A percentile compares a stretch with the other conserved stretches of the same genome.
phyloP scores from a whole-genome alignment of 2,113 vertebrate genomes.

The Ovibos moschatus region DNA sequence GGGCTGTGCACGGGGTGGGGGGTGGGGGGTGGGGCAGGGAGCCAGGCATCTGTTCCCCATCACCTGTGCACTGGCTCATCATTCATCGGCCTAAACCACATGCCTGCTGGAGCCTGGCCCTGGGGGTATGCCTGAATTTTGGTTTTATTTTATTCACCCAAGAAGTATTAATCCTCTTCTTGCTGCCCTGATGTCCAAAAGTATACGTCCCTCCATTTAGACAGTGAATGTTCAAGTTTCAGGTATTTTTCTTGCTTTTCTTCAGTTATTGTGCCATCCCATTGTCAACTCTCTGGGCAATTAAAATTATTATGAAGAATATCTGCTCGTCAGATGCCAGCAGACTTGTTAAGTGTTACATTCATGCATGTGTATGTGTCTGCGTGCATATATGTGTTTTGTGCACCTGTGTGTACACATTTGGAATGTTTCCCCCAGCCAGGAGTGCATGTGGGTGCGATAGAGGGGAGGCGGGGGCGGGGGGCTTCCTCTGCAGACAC shows the following conservation, averaged over 20 bases:
- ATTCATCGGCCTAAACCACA: neutral
- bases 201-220: neutral
- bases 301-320: neutral
- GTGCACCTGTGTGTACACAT: neutral
- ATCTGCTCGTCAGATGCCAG: neutral
- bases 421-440: neutral
- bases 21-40: neutral
- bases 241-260: neutral
- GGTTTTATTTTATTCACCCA: neutral
- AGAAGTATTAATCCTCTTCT: neutral
- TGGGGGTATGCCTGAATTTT: neutral
- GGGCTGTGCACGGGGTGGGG: neutral
- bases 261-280: neutral
- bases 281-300: neutral
- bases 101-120: neutral
- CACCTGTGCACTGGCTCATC: neutral
- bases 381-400: neutral
- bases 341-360: neutral
- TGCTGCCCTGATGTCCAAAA: neutral
- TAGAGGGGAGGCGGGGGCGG: neutral
- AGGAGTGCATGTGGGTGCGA: neutral
- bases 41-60: neutral
- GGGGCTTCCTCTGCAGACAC: neutral
- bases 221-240: neutral
- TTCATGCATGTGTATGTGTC: accelerated